Percentiles rank a stretch among this genome's conserved stretches.
Evolutionary conservation across 2,797 vertebrate species (phyloP).

Genomic region (Telmatherina bonti): DNA sequence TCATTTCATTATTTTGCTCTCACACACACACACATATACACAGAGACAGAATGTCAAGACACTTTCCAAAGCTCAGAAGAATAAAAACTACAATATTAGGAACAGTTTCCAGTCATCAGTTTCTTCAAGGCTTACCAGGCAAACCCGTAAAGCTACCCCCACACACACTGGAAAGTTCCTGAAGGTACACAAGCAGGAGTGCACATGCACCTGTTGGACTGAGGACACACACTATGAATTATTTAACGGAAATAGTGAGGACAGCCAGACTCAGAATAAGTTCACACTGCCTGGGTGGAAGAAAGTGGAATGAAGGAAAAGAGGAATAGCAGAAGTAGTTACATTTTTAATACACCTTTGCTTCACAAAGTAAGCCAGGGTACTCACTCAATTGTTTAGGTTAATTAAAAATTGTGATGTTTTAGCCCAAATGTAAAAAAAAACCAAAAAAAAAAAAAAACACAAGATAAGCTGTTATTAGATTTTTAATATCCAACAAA

Average conservation of each 20-base stretch:
- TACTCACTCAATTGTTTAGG: too few relatives aligned
- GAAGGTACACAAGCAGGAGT: slow-evolving; percentile 1
- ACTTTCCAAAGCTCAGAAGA: slow-evolving; percentile 50
- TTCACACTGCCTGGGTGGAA: slow-evolving; percentile 33
- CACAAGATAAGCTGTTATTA: neutral
- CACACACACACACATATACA: slow-evolving; percentile 15
- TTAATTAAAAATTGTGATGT: too few relatives aligned
- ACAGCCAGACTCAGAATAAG: slow-evolving; percentile 41
- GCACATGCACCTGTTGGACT: slow-evolving; percentile 17
- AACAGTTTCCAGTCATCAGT: slow-evolving; percentile 35
- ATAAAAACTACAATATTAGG: slow-evolving; percentile 65
- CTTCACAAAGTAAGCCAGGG: too few relatives aligned
- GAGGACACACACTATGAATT: slow-evolving; percentile 41
- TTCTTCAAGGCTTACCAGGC: slow-evolving; percentile 41
- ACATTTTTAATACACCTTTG: too few relatives aligned
- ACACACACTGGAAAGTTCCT: slow-evolving; percentile 12
- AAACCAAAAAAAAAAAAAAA: neutral
- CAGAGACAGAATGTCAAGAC: slow-evolving; percentile 9
- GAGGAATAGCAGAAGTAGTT: too few relatives aligned
- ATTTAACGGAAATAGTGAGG: slow-evolving; percentile 56
- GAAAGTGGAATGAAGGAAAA: neutral
- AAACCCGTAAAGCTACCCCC: slow-evolving; percentile 19
- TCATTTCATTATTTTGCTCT: slow-evolving; percentile 14
- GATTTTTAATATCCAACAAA: slow-evolving; percentile 18
- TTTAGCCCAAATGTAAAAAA: too few relatives aligned